These are phyloP conservation scores for Heteromurus nitidus DNA, from an alignment of 2,888 invertebrate genomes.

Conservation along the genomic window DNA sequence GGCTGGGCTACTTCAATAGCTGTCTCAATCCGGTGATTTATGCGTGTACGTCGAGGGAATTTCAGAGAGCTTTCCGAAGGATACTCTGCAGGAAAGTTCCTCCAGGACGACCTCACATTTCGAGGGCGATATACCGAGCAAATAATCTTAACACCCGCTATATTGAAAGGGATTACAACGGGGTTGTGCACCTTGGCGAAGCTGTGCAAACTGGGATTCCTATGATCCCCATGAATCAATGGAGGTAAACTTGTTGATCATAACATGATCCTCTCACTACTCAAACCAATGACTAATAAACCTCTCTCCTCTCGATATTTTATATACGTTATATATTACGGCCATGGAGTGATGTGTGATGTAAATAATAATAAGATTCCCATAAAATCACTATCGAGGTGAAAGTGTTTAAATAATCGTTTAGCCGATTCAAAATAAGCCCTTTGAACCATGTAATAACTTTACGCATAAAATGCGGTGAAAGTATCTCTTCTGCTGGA, in stretches of 20 bases:
- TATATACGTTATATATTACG: no score
- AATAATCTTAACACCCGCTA: conserved; percentile 67
- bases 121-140: conserved; percentile 71
- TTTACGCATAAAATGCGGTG: no score
- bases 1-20: conserved; percentile 84
- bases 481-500: no score
- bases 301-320: no score
- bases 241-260: conserved; percentile 46
- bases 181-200: conserved; percentile 34
- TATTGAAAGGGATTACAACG: conserved; percentile 67
- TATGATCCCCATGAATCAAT: conserved; percentile 67
- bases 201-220: conserved; percentile 36
- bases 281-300: no score
- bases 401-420: no score
- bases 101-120: conserved; percentile 72
- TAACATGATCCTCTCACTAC: no score
- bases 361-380: no score
- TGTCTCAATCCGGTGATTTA: conserved; percentile 83
- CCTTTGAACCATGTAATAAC: no score
- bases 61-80: conserved; percentile 77
- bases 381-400: no score
- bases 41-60: conserved; percentile 78
- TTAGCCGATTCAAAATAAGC: no score
- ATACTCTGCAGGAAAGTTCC: conserved; percentile 75
- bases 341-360: no score